Evolutionary conservation across 1,140 invertebrate species (phyloP).

Genomic region (Cydia pomonella): DNA sequence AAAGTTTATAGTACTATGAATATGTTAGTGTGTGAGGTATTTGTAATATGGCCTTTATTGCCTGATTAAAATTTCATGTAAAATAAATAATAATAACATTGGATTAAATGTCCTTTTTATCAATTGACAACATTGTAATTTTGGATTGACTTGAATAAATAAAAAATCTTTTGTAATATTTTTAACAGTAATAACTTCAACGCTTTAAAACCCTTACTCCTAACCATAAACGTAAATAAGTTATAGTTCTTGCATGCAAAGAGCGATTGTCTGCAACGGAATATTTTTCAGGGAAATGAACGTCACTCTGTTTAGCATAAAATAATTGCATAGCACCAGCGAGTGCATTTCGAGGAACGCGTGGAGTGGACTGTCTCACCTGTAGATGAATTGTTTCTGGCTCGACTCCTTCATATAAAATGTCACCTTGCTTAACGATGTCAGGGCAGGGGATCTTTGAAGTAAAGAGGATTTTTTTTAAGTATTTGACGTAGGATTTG

Average conservation of each 20-base stretch:
- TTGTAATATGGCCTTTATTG: too few species aligned
- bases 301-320: slow-evolving; percentile 38
- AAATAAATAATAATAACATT: too few species aligned
- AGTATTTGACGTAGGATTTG: too few species aligned
- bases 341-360: slow-evolving; percentile 30
- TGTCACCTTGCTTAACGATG: not conserved
- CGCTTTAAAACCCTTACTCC: not conserved
- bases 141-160: too few species aligned
- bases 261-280: slow-evolving; percentile 18
- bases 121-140: too few species aligned
- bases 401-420: slow-evolving; percentile 8
- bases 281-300: slow-evolving; percentile 40
- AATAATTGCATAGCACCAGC: slow-evolving; percentile 40
- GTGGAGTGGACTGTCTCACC: slow-evolving; percentile 6
- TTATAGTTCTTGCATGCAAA: not conserved
- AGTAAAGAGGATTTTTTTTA: not conserved
- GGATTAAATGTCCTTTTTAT: not conserved
- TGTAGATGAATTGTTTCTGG: slow-evolving; percentile 20
- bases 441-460: not conserved
- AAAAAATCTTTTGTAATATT: too few species aligned
- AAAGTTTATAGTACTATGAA: too few species aligned
- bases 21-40: too few species aligned
- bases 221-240: not conserved
- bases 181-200: not conserved
- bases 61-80: too few species aligned